Percentiles rank a stretch among this genome's conserved stretches.
Evolutionary conservation across 35 echinoderm and acorn worm genomes (phyloP).

Genomic region (Anneissia japonica): DNA sequence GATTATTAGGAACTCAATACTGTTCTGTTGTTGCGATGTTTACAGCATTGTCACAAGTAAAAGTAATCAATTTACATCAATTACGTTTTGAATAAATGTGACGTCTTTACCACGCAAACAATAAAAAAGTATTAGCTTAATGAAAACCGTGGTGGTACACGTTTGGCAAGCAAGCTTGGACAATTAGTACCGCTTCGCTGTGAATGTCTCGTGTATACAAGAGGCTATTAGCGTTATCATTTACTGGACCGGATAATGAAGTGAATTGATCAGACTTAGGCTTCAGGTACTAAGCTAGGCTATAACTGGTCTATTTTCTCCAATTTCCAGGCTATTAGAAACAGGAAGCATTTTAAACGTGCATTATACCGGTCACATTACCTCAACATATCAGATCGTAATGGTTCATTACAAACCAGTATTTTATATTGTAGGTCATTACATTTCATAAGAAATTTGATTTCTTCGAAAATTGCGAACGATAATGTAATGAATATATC

Average conservation of each 20-base stretch:
- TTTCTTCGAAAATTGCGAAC: too few relatives aligned
- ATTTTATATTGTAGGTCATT: background rate
- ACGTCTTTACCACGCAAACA: background rate
- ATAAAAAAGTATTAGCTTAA: background rate
- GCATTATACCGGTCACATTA: background rate
- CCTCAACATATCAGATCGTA: background rate
- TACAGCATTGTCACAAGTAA: background rate
- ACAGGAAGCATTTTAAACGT: background rate
- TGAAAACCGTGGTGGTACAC: background rate
- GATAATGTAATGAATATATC: too few relatives aligned
- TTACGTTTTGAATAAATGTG: background rate
- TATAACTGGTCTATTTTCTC: background rate
- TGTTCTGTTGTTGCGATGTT: slow-evolving; percentile 1
- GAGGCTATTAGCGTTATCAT: background rate
- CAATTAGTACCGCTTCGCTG: background rate
- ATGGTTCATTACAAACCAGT: background rate
- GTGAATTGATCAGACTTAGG: background rate
- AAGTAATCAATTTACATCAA: background rate
- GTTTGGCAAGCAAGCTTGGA: background rate
- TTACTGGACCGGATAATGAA: background rate
- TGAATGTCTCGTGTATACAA: background rate
- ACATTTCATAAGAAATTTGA: too few relatives aligned
- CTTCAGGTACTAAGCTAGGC: background rate
- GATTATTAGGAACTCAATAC: background rate
- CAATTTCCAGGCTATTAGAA: background rate